Percentiles rank a stretch among this genome's conserved stretches.
Conservation (phyloP, 2,113 vertebrate genomes). For the Mandrillus leucophaeus region DNA sequence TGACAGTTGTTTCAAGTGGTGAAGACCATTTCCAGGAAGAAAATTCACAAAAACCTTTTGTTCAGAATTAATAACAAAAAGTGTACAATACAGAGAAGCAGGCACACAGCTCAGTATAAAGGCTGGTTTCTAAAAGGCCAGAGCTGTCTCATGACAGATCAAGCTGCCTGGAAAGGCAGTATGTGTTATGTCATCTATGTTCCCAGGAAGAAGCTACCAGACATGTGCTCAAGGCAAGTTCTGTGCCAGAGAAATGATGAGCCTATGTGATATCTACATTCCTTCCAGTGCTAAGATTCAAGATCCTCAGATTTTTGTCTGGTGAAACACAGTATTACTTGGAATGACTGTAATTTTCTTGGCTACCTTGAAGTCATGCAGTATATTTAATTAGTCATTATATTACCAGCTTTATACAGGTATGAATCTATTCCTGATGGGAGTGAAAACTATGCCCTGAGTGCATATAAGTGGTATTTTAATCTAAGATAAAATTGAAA, state of each 20-base stretch:
- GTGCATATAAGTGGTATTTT: neutral
- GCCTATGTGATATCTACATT: neutral
- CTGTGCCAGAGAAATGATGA: neutral
- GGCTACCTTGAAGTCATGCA: neutral
- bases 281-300: neutral
- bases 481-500: neutral
- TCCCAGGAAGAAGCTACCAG: neutral
- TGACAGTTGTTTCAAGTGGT: neutral
- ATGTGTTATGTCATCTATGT: neutral
- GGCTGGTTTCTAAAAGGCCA: neutral
- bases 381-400: neutral
- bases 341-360: constrained; percentile 6
- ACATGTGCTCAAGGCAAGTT: neutral
- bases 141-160: neutral
- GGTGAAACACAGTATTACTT: neutral
- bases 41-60: neutral
- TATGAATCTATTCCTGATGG: neutral
- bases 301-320: neutral
- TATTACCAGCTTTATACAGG: neutral
- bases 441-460: neutral
- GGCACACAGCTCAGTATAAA: neutral
- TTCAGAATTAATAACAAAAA: neutral
- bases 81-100: neutral
- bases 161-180: neutral
- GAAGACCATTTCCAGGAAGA: neutral